Evolutionary conservation across 1,140 invertebrate species (phyloP).

Genomic region (Drosophila hydei): DNA sequence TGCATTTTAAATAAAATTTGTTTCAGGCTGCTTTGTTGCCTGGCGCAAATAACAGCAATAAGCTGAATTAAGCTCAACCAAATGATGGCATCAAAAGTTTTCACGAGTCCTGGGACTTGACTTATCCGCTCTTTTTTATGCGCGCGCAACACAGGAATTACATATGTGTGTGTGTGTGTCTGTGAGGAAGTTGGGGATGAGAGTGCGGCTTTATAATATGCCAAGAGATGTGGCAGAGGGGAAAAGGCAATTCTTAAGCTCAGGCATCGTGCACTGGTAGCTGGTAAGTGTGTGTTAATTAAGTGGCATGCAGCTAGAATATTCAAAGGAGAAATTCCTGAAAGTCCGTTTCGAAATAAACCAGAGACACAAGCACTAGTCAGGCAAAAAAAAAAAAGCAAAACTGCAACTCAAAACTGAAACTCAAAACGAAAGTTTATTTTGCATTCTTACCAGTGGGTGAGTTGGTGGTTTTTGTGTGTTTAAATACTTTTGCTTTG

Average conservation of each 20-base stretch:
- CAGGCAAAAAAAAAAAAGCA: conserved; percentile 33
- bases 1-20: conserved; percentile 76
- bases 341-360: conserved; percentile 4
- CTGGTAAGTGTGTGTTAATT: conserved; percentile 62
- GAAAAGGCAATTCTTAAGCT: conserved; percentile 9
- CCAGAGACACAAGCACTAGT: conserved; percentile 8
- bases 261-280: conserved; percentile 42
- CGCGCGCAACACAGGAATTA: conserved; percentile 39
- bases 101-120: conserved; percentile 51
- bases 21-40: conserved; percentile 37
- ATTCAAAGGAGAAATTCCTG: conserved; percentile 15
- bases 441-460: conserved; percentile 79
- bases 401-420: conserved; percentile 35
- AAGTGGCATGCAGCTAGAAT: conserved; percentile 60
- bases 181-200: conserved; percentile 13
- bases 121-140: conserved; percentile 20
- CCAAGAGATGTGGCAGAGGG: neutral
- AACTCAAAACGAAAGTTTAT: conserved; percentile 61
- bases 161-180: conserved; percentile 14
- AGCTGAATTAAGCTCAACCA: conserved; percentile 68
- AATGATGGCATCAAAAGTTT: conserved; percentile 69
- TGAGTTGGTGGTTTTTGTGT: conserved; percentile 54
- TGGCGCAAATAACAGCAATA: conserved; percentile 73
- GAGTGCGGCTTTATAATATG: conserved; percentile 49
- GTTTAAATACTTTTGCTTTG: conserved; percentile 31